Conservation (phyloP, 2,113 vertebrate genomes). For the Pogonocichla stellata region DNA sequence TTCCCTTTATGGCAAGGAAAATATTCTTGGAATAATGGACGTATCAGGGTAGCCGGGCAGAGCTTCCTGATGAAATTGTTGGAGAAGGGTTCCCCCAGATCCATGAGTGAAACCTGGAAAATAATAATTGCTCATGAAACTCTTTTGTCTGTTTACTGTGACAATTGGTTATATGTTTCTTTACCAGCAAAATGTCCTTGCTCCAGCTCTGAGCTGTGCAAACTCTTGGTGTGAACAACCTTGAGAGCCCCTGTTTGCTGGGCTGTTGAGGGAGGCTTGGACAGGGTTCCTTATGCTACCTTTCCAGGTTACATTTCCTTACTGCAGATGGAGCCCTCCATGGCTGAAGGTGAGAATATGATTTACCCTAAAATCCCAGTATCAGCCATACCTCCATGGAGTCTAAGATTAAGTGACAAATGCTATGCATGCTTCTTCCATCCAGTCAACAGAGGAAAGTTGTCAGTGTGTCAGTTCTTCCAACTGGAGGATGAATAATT, state of each 20-base stretch:
- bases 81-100: neutral
- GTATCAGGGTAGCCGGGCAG: neutral
- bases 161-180: neutral
- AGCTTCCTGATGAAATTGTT: neutral
- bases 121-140: neutral
- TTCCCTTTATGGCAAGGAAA: neutral
- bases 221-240: neutral
- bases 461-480: neutral
- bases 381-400: neutral
- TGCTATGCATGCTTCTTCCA: neutral
- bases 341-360: neutral
- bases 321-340: neutral
- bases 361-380: neutral
- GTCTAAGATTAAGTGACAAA: neutral
- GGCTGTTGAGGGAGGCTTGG: neutral
- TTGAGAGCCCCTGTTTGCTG: neutral
- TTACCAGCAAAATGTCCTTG: neutral
- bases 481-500: neutral
- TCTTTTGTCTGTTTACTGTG: neutral
- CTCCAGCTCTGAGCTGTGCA: neutral
- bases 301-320: neutral
- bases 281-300: neutral
- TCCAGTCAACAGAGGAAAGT: neutral
- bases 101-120: neutral
- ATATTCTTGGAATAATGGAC: neutral